Evolutionary conservation across 2,113 vertebrate genomes (phyloP), one percentile per base, ranked within the genome.

Genomic region (Synodontis membranacea): DNA sequence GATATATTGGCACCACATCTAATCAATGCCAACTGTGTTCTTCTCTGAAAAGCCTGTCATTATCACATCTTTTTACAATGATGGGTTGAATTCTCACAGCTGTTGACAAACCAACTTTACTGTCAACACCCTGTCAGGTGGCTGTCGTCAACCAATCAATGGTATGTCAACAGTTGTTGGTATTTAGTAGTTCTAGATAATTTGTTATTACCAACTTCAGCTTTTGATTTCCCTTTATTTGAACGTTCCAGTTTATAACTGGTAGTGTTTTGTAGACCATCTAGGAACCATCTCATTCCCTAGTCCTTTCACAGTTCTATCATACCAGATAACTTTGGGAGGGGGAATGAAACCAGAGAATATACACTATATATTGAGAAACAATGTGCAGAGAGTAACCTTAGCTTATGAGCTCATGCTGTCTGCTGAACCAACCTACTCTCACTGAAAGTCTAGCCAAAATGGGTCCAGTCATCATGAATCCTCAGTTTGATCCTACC

Each of bases 1-100:
- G 9, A 76, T 39, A 75, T 62, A 86, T 64, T 82, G 66, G 68
- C 80, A 86, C 46, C 80, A 52, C 66, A 68, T 39, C 31, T 31
- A n/a, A 86, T 75, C 52, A 75, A 52, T 42, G 11, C 15, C 14
- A 56, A 84, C 5, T 54, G 66, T 39, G 34, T 42, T 80, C 76
- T 37, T 37, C 37, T 23, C 37, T 28, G 34, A 58, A 80, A 58
- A 25, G 34, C 11, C 34, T 1, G 8, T 39, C 52, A 28, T 58
- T 25, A 58, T 56, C 11, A 42, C 50, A 58, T 56, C 2, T 8
- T 37, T 58, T 58, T 28, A 42, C 10, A 5, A 58, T 54, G 76
- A 78, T 78, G 46, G 7, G 15, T 50, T 50, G 76, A 23, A 23
- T 37, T 78, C 17, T 34, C 42, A 23, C 5, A 58, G 21, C 10